phyloP scores from a whole-genome alignment of 1,140 invertebrate genomes.

The Bathynomus jamesi region DNA sequence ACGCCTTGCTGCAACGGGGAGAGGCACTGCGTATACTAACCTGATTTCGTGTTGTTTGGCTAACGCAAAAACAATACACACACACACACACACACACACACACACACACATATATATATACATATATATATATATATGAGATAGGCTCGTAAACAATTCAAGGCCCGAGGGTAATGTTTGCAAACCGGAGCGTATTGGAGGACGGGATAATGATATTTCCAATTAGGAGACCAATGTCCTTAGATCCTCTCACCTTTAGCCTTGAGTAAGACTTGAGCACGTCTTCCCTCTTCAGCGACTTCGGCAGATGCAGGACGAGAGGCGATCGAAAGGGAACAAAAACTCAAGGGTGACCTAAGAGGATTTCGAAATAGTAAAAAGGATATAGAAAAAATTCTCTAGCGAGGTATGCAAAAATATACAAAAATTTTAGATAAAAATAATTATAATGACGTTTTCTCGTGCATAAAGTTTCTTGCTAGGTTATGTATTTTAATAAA shows the following conservation, averaged over 20 bases:
- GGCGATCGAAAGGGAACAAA: neutral
- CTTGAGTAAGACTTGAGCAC: neutral
- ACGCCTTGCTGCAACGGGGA: too few relatives aligned
- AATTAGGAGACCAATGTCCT: neutral
- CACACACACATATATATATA: neutral
- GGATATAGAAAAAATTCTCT: too few relatives aligned
- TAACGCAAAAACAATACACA: slow-evolving; percentile 1
- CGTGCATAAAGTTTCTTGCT: too few relatives aligned
- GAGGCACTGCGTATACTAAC: too few relatives aligned
- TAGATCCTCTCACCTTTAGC: neutral
- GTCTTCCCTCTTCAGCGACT: neutral
- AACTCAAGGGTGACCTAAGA: too few relatives aligned
- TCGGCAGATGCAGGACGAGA: neutral
- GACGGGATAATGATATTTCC: neutral
- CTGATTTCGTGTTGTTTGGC: too few relatives aligned
- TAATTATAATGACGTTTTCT: too few relatives aligned
- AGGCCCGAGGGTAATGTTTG: neutral
- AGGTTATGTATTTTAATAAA: too few relatives aligned
- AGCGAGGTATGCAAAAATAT: too few relatives aligned
- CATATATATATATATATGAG: neutral
- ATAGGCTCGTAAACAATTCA: neutral
- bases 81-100: neutral
- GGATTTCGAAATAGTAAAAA: too few relatives aligned
- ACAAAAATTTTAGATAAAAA: too few relatives aligned
- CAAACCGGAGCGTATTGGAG: neutral